These are phyloP conservation scores for Tetragonula clypearis DNA, from an alignment of 1,140 invertebrate species.

Conservation along the genomic window DNA sequence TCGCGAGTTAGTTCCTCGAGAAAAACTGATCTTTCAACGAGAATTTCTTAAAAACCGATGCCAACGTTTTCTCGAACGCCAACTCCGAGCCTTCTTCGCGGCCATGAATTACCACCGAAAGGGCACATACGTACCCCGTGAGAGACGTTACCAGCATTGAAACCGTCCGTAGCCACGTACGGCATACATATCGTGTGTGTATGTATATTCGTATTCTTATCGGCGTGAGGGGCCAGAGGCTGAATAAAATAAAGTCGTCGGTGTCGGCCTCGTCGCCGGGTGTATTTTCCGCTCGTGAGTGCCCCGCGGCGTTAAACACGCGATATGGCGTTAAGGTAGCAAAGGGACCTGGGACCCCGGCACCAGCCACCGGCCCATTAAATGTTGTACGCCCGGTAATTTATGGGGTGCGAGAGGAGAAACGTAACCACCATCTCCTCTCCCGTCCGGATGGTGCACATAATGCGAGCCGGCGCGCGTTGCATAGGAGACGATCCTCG, in stretches of 20 bases:
- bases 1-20: no score
- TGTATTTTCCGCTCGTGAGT: conserved; percentile 40
- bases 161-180: no score
- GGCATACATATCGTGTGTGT: no score
- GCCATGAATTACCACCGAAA: no score
- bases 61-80: no score
- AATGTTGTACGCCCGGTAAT: conserved; percentile 37
- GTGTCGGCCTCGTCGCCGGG: not conserved
- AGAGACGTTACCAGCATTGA: no score
- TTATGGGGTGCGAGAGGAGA: conserved; percentile 44
- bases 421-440: conserved; percentile 32
- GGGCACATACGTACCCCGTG: no score
- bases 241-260: conserved; percentile 25
- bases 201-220: not conserved
- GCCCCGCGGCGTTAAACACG: conserved; percentile 36
- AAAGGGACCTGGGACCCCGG: not conserved
- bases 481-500: conserved; percentile 18
- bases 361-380: conserved; percentile 25
- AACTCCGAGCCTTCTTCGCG: no score
- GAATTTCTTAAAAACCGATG: no score
- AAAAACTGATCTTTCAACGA: no score
- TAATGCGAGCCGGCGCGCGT: conserved; percentile 20
- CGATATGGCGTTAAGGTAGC: conserved; percentile 34
- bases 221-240: not conserved
- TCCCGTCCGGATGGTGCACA: conserved; percentile 10